Base-by-base conservation (phyloP, 2,797 vertebrate genomes). In the Pseudocheirus occidentalis region DNA sequence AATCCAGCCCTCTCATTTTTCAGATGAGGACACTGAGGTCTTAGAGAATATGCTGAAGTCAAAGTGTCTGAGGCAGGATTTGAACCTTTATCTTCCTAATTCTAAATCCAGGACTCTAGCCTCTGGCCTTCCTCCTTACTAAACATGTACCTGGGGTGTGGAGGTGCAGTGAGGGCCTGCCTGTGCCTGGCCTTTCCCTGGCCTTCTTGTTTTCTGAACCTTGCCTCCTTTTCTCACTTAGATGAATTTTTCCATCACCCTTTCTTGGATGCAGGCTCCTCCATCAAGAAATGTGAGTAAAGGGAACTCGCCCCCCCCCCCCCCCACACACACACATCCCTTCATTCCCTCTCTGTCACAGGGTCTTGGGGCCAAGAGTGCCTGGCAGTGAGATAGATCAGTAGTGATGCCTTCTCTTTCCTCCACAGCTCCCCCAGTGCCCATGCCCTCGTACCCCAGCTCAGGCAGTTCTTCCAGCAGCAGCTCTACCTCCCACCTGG, bases 241-340 rank as follows among this genome's bases (percentile, higher is more conserved):
- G 99, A 99, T 97, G 99, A 99, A 92, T 99, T 99, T 98, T 99
- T 99, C 98, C 99, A 99, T 94, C 99, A 99, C 98, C 99, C 99
- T 0, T 99, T 99, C 98, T 97, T 99, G 58, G 99, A 99, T 90
- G 98, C 99, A 56, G 99, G 98, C 97, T 98, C 99, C 93, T 98
- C 99, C 7, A 97, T 99, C 98, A 99, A 99, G 98, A 99, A 99
- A 98, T 99, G 99, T 99, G 98, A 97, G 99, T 97, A 57, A 34
- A 96, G 93, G 97, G 62, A 93, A 52, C 52, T n/a, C n/a, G n/a
- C 24, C 0, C 92, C 40, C 18, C 3, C 6, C 6, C 16, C 18
- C 21, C 18, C 27, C 1, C 91, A 91, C n/a, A n/a, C n/a, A n/a
- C n/a, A n/a, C 62, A 50, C 96, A 97, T 31, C 92, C 73, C 93